phyloP scores from a whole-genome alignment of 2,888 invertebrate species.

The Cabera pusaria region DNA sequence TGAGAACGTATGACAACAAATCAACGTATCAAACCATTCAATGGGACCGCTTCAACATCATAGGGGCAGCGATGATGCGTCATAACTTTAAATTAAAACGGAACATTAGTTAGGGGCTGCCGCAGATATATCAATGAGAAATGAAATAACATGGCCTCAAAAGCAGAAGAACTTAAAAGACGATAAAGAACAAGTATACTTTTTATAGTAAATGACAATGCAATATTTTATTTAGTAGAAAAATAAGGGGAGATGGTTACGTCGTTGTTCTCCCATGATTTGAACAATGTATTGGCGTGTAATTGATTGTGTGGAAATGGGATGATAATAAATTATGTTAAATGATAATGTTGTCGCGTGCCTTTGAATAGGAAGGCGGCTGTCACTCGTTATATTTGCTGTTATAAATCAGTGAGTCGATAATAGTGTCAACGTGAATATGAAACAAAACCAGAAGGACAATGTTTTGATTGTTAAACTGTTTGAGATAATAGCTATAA shows the following conservation, averaged over 20 bases:
- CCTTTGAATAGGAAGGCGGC: constrained; percentile 45
- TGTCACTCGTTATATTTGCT: constrained; percentile 36
- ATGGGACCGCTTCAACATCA: constrained; percentile 49
- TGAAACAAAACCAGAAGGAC: constrained; percentile 10
- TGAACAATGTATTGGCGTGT: constrained; percentile 54
- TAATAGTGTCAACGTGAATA: constrained; percentile 11
- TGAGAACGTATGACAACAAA: constrained; percentile 67
- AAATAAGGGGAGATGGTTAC: not conserved
- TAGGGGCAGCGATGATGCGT: constrained; percentile 65
- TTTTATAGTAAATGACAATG: too few relatives aligned
- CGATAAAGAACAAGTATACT: not conserved
- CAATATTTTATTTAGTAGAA: not conserved
- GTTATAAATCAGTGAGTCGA: constrained; percentile 32
- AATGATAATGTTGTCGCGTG: constrained; percentile 62
- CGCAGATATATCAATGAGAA: constrained; percentile 38
- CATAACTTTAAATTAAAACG: constrained; percentile 80
- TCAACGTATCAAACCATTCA: constrained; percentile 59
- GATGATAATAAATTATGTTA: constrained; percentile 52
- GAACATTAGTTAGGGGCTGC: constrained; percentile 62
- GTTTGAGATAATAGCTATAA: too few relatives aligned
- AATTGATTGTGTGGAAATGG: constrained; percentile 65
- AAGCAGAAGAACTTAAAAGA: constrained; percentile 1
- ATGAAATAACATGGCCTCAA: not conserved
- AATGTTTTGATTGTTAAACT: constrained; percentile 1
- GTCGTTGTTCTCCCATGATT: not conserved